Evolutionary conservation across 2,888 invertebrate genomes (phyloP).

Genomic region (Limnephilus rhombicus): DNA sequence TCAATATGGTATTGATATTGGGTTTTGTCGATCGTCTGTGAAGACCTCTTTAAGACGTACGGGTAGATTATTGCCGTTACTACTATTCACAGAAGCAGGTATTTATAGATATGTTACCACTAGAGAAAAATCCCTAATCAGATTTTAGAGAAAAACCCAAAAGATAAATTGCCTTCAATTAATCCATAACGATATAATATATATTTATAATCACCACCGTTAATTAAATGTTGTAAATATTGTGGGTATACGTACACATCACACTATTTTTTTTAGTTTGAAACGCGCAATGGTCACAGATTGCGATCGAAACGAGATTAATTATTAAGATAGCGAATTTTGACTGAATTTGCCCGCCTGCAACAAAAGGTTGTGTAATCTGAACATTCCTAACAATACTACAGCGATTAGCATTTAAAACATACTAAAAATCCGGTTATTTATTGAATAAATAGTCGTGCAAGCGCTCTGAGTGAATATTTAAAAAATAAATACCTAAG

Average conservation of each 20-base stretch:
- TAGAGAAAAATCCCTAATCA: too few species aligned
- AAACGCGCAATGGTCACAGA: neutral
- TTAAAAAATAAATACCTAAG: too few species aligned
- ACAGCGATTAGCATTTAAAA: neutral
- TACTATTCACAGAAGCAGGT: too few species aligned
- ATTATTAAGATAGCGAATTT: neutral
- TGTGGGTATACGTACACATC: neutral
- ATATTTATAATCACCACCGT: neutral
- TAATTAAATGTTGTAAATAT: neutral
- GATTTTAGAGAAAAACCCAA: too few species aligned
- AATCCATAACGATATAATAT: neutral
- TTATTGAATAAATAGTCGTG: too few species aligned
- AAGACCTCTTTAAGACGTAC: too few species aligned
- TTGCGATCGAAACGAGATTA: neutral
- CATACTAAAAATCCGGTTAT: neutral
- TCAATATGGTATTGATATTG: too few species aligned
- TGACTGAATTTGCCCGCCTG: neutral
- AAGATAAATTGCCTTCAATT: neutral
- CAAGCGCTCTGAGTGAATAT: too few species aligned
- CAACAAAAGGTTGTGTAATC: constrained; percentile 1
- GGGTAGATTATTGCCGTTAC: too few species aligned
- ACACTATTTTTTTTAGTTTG: neutral
- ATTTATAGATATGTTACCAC: too few species aligned
- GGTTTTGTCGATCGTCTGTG: too few species aligned
- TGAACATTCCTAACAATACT: neutral